phyloP scores from a whole-genome alignment of 2,888 invertebrate genomes.

The Abrostola triplasia region DNA sequence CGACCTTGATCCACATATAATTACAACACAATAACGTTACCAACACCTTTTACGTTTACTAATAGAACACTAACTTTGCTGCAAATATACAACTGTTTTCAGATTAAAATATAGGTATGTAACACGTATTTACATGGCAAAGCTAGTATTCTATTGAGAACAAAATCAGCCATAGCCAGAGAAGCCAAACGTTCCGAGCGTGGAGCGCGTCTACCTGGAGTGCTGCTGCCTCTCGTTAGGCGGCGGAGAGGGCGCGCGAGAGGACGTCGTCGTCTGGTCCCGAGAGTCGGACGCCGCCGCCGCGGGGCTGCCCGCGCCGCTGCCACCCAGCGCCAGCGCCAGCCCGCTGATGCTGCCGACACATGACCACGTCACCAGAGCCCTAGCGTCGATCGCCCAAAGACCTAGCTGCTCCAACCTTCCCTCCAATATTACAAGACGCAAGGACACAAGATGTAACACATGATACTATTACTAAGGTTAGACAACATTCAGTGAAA shows the following conservation, averaged over 20 bases:
- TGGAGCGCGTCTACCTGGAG: conserved; percentile 86
- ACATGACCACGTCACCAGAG: conserved; percentile 87
- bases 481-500: conserved; percentile 52
- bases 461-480: conserved; percentile 50
- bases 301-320: conserved; percentile 81
- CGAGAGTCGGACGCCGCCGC: conserved; percentile 68
- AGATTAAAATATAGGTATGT: not conserved
- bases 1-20: conserved; percentile 70
- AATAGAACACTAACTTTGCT: conserved; percentile 69
- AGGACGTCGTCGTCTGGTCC: conserved; percentile 81
- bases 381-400: conserved; percentile 73
- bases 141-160: conserved; percentile 64
- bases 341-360: conserved; percentile 88
- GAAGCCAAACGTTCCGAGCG: conserved; percentile 83
- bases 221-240: conserved; percentile 83
- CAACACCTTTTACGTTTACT: conserved; percentile 74
- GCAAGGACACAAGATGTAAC: conserved; percentile 44
- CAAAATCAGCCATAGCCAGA: conserved; percentile 74
- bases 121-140: conserved; percentile 28
- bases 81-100: conserved; percentile 10
- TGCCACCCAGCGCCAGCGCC: conserved; percentile 88
- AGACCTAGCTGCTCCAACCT: conserved; percentile 82
- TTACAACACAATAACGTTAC: conserved; percentile 61
- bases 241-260: conserved; percentile 83
- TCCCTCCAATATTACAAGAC: conserved; percentile 44